Evolutionary conservation across 2,113 vertebrate species (phyloP), one percentile per base, ranked within the genome.

Genomic region (Nesogale talazaci): DNA sequence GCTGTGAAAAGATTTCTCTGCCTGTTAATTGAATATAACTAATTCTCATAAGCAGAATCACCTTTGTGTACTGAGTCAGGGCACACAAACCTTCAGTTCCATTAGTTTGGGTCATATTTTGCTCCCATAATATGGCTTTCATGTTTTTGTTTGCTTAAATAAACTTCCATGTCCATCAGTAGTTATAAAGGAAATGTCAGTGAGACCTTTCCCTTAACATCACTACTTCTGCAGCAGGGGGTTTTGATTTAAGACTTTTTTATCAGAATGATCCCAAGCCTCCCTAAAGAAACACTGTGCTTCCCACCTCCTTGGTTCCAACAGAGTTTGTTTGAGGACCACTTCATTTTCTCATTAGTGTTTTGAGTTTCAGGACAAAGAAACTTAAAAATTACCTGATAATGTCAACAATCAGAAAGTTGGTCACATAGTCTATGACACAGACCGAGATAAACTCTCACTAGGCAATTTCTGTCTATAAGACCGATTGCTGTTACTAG

Each of bases 201-300:
- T 12, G 31, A 94, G 76, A 36, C 20, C n/a, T 78, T 88, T 38
- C 61, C 80, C 6, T 42, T 82, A 17, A 61, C 1, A 34, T 1
- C 4, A 2, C n/a, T 82, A 40, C 11, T 31, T 86, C 79, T 57
- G 31, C 78, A 77, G 52, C 77, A 40, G 22, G 46, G 14, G 46
- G 23, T 72, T 83, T 80, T 94, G n/a, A 74, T 69, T 91, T 84
- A 36, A 89, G 34, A 25, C 40, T 81, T 1, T 76, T 88, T 88
- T 80, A 27, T 67, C 4, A 40, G 25, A 81, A 34, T 72, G 5
- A 6, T 12, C 34, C 19, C 6, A 81, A 52, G 52, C 9, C 27
- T 88, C 22, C 74, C 42, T 63, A 67, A 67, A 59, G n/a, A 46
- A 52, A 56, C 17, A 57, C 59, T 57, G 2, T 42, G 15, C 11